Evolutionary conservation across 2,888 invertebrate species (phyloP), one percentile per base, ranked within the genome.

Genomic region (Lithophane semibrunnea): DNA sequence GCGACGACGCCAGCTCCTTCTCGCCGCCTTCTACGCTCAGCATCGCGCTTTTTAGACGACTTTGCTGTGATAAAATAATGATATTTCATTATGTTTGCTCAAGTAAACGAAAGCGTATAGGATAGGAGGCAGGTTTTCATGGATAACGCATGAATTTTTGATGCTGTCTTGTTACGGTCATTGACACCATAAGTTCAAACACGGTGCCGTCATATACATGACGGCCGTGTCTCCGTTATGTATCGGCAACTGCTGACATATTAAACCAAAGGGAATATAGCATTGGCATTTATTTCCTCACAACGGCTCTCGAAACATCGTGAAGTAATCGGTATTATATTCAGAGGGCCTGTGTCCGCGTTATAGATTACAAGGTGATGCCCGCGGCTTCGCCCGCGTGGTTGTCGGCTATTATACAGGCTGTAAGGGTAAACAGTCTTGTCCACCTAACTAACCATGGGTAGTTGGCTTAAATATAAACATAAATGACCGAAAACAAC

Each of bases 21-120:
- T 93, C 93, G 21, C 95, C 94, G 24, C 97, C 97, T 49, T 94
- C 94, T 82, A 95, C 95, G 85, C 90, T 93, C 86, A 96, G 86
- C 92, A 95, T 90, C 9, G 94, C 91, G 2, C 92, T 92, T 60
- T 93, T 94, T 8, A 96, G 91, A 0, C 94, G 93, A 82, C 94
- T 95, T 94, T 95, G 93, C 96, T 96, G 91, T 0, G 4, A 24
- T 16, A 44, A 44, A 10, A 47, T 2, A 9, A 16, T 7, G 0
- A 18, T n/a, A 1, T 58, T 13, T 12, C 21, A 5, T 56, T 49
- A 21, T 8, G 13, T 49, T 24, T 13, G 49, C 21, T 63, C 10
- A 24, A 52, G 1, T 52, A 5, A 52, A 13, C 5, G 7, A 52
- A 24, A 21, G 18, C 65, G 5, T 72, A 12, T 7, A 54, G 1